phyloP scores from a whole-genome alignment of 2,113 vertebrate species.

The Narcine bancroftii region DNA sequence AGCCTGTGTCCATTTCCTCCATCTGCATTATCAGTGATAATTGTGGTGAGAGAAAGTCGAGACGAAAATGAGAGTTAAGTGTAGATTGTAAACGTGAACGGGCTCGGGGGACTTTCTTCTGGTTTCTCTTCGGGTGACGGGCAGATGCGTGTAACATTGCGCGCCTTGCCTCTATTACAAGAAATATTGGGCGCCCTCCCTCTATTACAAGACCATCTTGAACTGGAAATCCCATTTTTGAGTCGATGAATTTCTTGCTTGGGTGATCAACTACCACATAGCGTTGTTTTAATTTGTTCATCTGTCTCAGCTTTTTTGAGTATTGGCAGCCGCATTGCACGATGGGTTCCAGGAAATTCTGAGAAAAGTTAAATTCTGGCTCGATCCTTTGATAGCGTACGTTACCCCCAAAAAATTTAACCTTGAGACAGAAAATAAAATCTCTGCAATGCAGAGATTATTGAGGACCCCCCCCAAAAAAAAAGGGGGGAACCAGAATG shows the following conservation, averaged over 20 bases:
- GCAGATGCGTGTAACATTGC: too few species aligned
- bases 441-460: background rate
- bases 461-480: too few species aligned
- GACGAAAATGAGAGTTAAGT: background rate
- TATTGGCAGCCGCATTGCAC: background rate
- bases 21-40: too few species aligned
- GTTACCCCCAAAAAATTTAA: background rate
- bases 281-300: background rate
- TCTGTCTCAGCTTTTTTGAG: background rate
- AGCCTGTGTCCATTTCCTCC: too few species aligned
- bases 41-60: background rate
- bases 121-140: too few species aligned
- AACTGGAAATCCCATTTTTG: background rate
- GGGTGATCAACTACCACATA: background rate
- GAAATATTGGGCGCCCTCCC: too few species aligned
- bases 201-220: too few species aligned
- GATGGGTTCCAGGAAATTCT: conserved; percentile 4
- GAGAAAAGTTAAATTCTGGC: conserved; percentile 30
- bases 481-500: too few species aligned
- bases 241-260: background rate
- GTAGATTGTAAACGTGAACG: background rate
- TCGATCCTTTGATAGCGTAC: background rate
- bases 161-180: too few species aligned
- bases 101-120: too few species aligned
- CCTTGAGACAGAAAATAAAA: too few species aligned